phyloP scores from a whole-genome alignment of 1,140 invertebrate species.

The Tyrophagus putrescentiae region DNA sequence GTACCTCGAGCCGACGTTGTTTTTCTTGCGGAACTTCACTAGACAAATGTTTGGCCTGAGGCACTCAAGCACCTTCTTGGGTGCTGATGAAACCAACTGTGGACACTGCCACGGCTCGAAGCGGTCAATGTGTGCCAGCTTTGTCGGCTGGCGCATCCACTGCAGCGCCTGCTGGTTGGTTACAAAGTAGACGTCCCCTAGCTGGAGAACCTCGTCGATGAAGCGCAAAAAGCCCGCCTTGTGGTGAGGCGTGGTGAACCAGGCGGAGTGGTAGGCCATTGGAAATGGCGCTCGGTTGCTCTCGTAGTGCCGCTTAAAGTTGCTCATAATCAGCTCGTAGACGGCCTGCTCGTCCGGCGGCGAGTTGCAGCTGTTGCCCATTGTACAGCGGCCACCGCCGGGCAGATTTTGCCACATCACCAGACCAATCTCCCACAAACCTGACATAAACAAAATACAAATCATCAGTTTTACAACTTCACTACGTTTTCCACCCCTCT shows the following conservation, averaged over 20 bases:
- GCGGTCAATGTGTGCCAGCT: conserved; percentile 53
- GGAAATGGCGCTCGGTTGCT: conserved; percentile 83
- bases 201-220: conserved; percentile 68
- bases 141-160: conserved; percentile 78
- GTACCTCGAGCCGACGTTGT: conserved; percentile 55
- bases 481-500: conserved; percentile 30
- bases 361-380: conserved; percentile 85
- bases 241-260: conserved; percentile 85
- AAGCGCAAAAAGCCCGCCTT: conserved; percentile 85
- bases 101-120: conserved; percentile 72
- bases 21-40: conserved; percentile 76
- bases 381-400: conserved; percentile 73
- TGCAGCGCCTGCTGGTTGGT: conserved; percentile 84
- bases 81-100: conserved; percentile 32
- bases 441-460: not conserved
- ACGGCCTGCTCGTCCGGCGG: conserved; percentile 72
- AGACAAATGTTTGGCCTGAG: conserved; percentile 84
- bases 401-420: conserved; percentile 92
- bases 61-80: conserved; percentile 58
- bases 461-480: conserved; percentile 5
- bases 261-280: conserved; percentile 79
- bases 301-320: conserved; percentile 82
- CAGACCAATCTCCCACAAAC: conserved; percentile 52
- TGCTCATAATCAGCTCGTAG: conserved; percentile 83
- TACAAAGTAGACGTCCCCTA: conserved; percentile 74